phyloP scores from a whole-genome alignment of 2,113 vertebrate species.

The Candoia aspera region DNA sequence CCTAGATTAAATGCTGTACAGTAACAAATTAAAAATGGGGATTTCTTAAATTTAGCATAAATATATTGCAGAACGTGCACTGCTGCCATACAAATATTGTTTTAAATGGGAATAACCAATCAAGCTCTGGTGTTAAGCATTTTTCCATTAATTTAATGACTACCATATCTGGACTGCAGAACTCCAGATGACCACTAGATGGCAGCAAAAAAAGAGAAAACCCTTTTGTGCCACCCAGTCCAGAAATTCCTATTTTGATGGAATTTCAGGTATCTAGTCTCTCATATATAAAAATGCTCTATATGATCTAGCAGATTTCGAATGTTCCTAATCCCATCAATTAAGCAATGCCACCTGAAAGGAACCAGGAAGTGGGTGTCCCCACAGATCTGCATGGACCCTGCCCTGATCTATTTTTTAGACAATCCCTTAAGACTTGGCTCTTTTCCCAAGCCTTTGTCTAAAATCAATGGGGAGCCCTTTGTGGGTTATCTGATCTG shows the following conservation, averaged over 20 bases:
- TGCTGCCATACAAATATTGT: neutral
- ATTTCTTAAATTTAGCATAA: conserved; percentile 13
- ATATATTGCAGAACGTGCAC: conserved; percentile 24
- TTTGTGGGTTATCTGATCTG: neutral
- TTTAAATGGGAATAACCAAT: conserved; percentile 10
- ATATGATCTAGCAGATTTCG: neutral
- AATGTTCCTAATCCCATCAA: neutral
- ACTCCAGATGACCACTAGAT: neutral
- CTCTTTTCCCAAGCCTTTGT: neutral
- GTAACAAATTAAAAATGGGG: conserved; percentile 32
- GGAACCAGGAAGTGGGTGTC: neutral
- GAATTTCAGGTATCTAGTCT: neutral
- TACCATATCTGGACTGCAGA: neutral
- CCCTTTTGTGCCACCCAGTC: neutral
- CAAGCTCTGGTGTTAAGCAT: neutral
- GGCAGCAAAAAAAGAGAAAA: neutral
- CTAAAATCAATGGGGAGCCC: neutral
- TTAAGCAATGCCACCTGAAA: neutral
- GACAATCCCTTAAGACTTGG: neutral
- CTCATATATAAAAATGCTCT: neutral
- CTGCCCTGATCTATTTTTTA: neutral
- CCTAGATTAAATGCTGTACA: neutral
- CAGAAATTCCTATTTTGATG: neutral
- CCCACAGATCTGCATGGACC: neutral
- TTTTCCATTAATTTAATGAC: neutral